Base-by-base conservation (phyloP, 2,888 invertebrate species). In the Therioaphis trifolii region DNA sequence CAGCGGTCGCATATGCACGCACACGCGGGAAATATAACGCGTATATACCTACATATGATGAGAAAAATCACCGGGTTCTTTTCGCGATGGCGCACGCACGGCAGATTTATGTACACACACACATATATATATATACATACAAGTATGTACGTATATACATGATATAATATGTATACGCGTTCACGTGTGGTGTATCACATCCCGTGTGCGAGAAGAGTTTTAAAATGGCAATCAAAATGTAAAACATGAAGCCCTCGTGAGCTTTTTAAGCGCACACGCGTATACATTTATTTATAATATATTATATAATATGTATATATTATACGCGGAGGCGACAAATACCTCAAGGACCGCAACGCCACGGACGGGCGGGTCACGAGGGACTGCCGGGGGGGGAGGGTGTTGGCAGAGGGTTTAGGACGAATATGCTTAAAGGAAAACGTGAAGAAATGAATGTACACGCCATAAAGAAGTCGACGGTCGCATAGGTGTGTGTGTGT, bases 201-300 rank as follows among this genome's bases (percentile, higher is more conserved):
- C n/a, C n/a, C n/a, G 52, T 58, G 61, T 29, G n/a, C 15, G 27
- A 27, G 43, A 74, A 49, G 77, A 68, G 79, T 72, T 80, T 72
- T 72, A 80, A 80, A 72, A 80, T 80, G 21, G 61, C 72, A 80
- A 80, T 80, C 72, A 80, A 80, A 80, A 80, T 80, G 80, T 63
- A 80, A 80, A 80, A 80, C 80, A 63, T 14, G 72, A 72, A 58
- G 15, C 24, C 78, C 46, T 14, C 24, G 14, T 4, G 7, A 18
- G 14, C 69, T 24, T 29, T 77, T 71, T 58, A 52, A 40, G 52
- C 43, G 52, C 27, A 24, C 21, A 75, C 40, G 24, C 7, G 29
- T 14, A 7, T n/a, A 21, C n/a, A n/a, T 43, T 29, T 27, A 14
- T 18, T 14, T 63, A 27, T n/a, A n/a, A n/a, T n/a, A n/a, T n/a